Percentiles rank a stretch among this genome's conserved stretches.
These are phyloP conservation scores for Pomacea canaliculata DNA, from an alignment of 2,888 invertebrate genomes.

Conservation along the genomic window DNA sequence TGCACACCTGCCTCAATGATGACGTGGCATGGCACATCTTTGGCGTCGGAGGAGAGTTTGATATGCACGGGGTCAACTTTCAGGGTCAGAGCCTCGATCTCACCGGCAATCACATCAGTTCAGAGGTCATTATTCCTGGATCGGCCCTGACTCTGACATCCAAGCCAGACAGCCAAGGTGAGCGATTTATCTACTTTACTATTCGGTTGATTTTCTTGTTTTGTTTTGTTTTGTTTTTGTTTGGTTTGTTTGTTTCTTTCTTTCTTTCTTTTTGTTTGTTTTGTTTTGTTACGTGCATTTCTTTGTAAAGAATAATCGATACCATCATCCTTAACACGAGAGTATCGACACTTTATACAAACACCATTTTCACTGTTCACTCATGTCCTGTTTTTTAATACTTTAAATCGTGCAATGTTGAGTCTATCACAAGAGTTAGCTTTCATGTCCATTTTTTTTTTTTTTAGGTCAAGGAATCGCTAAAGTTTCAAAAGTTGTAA, in stretches of 20 bases:
- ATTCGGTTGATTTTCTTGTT: background rate
- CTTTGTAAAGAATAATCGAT: no score
- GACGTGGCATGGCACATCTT: slow-evolving; percentile 30
- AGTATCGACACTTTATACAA: background rate
- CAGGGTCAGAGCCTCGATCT: slow-evolving; percentile 34
- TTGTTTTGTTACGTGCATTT: background rate
- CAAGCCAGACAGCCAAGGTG: slow-evolving; percentile 28
- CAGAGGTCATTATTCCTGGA: slow-evolving; percentile 40
- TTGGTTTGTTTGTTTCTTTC: no score
- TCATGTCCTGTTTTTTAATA: no score
- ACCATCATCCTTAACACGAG: no score
- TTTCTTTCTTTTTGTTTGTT: background rate
- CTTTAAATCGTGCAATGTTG: no score
- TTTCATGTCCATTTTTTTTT: no score
- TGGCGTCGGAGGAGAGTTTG: slow-evolving; percentile 26
- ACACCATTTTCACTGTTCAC: background rate
- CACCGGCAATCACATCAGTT: slow-evolving; percentile 33
- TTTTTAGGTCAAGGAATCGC: no score
- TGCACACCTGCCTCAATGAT: slow-evolving; percentile 48
- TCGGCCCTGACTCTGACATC: slow-evolving; percentile 30
- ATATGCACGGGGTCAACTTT: slow-evolving; percentile 29
- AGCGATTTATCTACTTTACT: background rate
- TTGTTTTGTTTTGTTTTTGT: background rate
- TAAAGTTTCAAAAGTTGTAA: no score
- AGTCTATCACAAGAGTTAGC: no score